Evolutionary conservation across 2,113 vertebrate genomes (phyloP), one percentile per base, ranked within the genome.

Genomic region (Alexandromys fortis): DNA sequence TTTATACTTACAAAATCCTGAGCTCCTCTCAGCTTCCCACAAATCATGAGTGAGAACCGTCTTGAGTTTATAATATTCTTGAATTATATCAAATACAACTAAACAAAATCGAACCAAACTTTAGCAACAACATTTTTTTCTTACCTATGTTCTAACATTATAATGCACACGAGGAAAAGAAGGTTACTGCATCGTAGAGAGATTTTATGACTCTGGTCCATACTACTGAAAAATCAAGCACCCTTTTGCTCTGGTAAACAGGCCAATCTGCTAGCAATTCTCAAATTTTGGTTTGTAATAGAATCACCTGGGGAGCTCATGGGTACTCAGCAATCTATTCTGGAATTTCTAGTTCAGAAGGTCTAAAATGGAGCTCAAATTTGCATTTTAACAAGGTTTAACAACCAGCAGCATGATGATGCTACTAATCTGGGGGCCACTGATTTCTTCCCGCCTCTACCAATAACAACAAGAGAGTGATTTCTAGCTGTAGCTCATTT

Each of bases 1-100:
- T 75, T 89, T 17, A 21, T 21, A 33, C 5, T 13, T 24, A 10
- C 3, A 89, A 82, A 67, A 42, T 26, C 0, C 42, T 83, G 24
- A 21, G 42, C 72, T 65, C 78, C 30, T 6, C 35, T 11, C 68
- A 55, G 26, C 35, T 11, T 1, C 4, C 11, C 7, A 8, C 42
- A 35, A 55, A 91, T 89, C 38, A 52, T 30, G 13, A 91, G 52
- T 0, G 83, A 68, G 26, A 81, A 77, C 17, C 86, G 26, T 83
- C 67, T 94, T 96, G 92, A 92, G 86, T 86, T 94, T 92, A 92
- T 68, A 91, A 38, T 58, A 96, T 65, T 86, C 19, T 85, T 89
- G 77, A 95, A 89, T 61, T 78, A 47, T 24, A 86, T 42, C 78
- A 94, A 87, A 78, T 14, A 83, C 42, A 73, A 12, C 83, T 94